phyloP scores from a whole-genome alignment of 2,797 vertebrate species.

The Ctenopoma kingsleyae region DNA sequence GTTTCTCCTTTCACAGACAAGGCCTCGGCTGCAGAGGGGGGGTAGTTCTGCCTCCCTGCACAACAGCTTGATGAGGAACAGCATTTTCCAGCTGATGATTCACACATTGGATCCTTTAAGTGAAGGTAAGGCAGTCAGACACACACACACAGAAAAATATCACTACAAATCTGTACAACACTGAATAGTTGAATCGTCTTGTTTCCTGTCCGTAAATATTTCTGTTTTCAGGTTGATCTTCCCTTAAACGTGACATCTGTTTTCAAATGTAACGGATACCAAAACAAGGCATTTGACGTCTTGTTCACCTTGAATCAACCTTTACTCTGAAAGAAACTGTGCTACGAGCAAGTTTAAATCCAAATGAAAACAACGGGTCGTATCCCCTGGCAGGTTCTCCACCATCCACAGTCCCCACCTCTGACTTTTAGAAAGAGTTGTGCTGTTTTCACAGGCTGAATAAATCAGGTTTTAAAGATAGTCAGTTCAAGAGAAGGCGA shows the following conservation, averaged over 20 bases:
- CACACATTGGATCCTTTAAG: constrained; percentile 97
- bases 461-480: not conserved
- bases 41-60: constrained; percentile 98
- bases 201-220: not conserved
- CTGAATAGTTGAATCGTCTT: not conserved
- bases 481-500: constrained; percentile 12
- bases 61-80: constrained; percentile 99
- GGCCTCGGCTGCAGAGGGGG: constrained; percentile 94
- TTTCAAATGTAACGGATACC: constrained; percentile 20
- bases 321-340: constrained; percentile 9
- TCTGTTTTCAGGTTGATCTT: constrained; percentile 27
- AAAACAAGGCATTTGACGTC: not conserved
- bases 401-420: not conserved
- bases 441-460: not conserved
- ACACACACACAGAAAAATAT: constrained; percentile 8
- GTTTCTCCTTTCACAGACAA: constrained; percentile 84
- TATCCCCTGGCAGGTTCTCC: not conserved
- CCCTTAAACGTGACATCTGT: constrained; percentile 7
- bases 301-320: not conserved
- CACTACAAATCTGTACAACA: not conserved
- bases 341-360: constrained; percentile 1
- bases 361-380: constrained; percentile 4
- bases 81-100: constrained; percentile 99
- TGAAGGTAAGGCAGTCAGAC: constrained; percentile 88
- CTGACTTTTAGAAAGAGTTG: constrained; percentile 22